Conservation (phyloP, 2,888 invertebrate species). For the Oxystoma pomonae region DNA sequence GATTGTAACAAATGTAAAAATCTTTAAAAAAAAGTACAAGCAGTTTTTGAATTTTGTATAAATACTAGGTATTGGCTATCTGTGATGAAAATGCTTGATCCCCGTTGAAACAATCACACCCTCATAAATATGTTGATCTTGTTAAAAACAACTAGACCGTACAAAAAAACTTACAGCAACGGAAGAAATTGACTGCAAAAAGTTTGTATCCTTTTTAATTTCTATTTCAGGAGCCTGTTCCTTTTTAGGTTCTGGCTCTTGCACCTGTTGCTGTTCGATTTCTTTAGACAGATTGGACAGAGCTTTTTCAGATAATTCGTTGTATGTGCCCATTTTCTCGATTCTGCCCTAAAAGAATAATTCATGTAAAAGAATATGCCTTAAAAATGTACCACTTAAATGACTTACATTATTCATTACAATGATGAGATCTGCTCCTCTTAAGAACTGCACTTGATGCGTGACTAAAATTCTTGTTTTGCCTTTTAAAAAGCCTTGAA, state of each 20-base stretch:
- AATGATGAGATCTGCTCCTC: slow-evolving; percentile 61
- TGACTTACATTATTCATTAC: slow-evolving; percentile 58
- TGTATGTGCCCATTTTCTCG: slow-evolving; percentile 55
- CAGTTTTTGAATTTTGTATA: too few relatives aligned
- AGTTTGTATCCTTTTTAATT: slow-evolving; percentile 24
- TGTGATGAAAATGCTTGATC: too few relatives aligned
- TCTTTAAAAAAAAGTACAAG: too few relatives aligned
- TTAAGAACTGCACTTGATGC: slow-evolving; percentile 78
- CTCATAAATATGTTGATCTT: too few relatives aligned
- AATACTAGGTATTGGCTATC: too few relatives aligned
- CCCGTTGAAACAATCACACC: too few relatives aligned
- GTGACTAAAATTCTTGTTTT: slow-evolving; percentile 77
- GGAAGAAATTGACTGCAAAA: slow-evolving; percentile 37
- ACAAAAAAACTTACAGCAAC: slow-evolving; percentile 33
- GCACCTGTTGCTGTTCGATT: slow-evolving; percentile 28
- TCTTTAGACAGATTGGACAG: slow-evolving; percentile 30
- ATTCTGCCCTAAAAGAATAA: slow-evolving; percentile 54
- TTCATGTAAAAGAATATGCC: background rate
- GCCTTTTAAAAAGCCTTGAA: slow-evolving; percentile 52
- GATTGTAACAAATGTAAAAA: too few relatives aligned
- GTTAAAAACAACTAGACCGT: too few relatives aligned
- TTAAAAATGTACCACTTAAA: too few relatives aligned
- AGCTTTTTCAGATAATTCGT: slow-evolving; percentile 53
- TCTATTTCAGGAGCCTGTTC: slow-evolving; percentile 29
- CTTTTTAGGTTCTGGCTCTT: slow-evolving; percentile 28